Evolutionary conservation across 2,888 invertebrate species (phyloP), one percentile per base, ranked within the genome.

Genomic region (Helobdella robusta): DNA sequence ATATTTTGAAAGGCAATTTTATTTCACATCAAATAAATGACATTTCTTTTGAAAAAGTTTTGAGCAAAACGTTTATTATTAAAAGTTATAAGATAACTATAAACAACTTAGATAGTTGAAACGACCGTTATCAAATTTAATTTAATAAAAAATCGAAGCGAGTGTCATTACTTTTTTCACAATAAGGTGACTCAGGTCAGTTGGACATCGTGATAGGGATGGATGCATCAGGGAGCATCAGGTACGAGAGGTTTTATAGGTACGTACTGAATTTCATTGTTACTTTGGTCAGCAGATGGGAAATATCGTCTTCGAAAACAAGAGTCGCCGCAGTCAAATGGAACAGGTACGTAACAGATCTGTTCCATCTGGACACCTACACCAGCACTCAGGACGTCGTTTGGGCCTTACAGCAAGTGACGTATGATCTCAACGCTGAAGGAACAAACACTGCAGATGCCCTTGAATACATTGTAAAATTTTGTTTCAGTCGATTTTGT

Each of bases 221-320:
- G n/a, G 65, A 65, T 35, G 60, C 59, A 6, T 65, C 65, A 25
- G 65, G 65, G 25, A 65, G 59, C 59, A 48, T 48, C 34, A 44
- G 61, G 8, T 46, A 61, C 30, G 61, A 61, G 6, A 28, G 46
- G 2, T 61, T 61, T 48, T 15, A 40, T 11, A 25, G n/a, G n/a
- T n/a, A 48, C 25, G 35, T 65, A 32, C 23, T 60, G 11, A 59
- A 65, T n/a, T 65, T 58, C 59, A 23, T 59, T 36, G 32, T 50
- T 2, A 36, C 20, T 34, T n/a, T 65, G 0, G 20, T 65, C 5
- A 44, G 36, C 30, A 36, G 50, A 23, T 18, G 59, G 34, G 65
- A 65, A 5, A 60, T 65, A 48, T 30, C 40, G n/a, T 20, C 59
- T 1, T 25, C 32, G 15, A 65, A 65, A 35, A 65, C 65, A 25